These are phyloP conservation scores for Grus americana DNA, from an alignment of 2,113 vertebrate species.

Conservation along the genomic window DNA sequence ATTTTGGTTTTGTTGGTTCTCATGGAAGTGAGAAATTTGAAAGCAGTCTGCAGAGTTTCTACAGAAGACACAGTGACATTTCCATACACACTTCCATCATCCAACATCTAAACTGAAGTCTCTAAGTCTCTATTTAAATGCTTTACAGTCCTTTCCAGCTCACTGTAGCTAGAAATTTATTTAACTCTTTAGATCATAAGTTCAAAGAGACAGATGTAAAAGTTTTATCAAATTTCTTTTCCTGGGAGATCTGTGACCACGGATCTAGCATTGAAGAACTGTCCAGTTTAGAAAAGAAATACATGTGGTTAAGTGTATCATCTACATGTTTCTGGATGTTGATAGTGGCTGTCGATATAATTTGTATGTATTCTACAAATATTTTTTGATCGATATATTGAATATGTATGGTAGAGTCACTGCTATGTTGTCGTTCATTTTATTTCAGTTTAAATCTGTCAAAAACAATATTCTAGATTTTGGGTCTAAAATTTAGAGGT, in stretches of 20 bases:
- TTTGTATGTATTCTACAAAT: background rate
- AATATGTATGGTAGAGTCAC: background rate
- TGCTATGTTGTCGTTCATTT: fast-evolving
- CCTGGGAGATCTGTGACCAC: background rate
- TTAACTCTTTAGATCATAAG: background rate
- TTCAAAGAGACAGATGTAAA: background rate
- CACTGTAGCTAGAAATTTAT: background rate
- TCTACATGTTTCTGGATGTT: fast-evolving
- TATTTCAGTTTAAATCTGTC: background rate
- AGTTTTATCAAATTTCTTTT: background rate
- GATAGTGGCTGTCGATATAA: background rate
- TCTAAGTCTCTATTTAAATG: background rate
- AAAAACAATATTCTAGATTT: background rate
- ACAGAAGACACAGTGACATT: background rate
- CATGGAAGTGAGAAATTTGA: background rate
- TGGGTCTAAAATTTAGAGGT: background rate
- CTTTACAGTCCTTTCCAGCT: background rate
- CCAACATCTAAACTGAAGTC: background rate
- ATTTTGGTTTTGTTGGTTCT: background rate
- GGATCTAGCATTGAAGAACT: background rate
- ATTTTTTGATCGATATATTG: background rate
- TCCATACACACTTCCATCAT: background rate
- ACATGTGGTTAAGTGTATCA: background rate
- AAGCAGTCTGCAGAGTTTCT: background rate
- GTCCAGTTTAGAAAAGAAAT: background rate